Evolutionary conservation across 2,113 vertebrate genomes (phyloP).

Genomic region (Rhadina sibilatrix): DNA sequence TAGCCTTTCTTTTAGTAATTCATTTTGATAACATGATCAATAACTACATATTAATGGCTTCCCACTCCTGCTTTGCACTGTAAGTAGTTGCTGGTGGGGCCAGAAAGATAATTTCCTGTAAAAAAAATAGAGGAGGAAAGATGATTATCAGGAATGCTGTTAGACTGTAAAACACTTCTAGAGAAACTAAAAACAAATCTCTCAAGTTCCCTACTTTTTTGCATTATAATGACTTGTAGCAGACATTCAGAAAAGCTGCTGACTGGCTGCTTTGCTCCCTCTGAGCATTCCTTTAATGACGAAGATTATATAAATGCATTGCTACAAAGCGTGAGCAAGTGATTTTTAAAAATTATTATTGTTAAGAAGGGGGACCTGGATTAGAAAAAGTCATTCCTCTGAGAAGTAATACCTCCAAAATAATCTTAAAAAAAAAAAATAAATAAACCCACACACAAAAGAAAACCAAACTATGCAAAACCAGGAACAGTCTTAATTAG

Average conservation of each 20-base stretch:
- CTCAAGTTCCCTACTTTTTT: neutral
- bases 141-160: neutral
- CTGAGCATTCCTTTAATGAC: neutral
- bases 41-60: neutral
- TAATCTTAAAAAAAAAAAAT: neutral
- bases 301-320: neutral
- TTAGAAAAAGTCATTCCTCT: neutral
- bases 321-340: neutral
- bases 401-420: neutral
- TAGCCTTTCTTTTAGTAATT: neutral
- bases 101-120: neutral
- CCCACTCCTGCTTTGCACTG: neutral
- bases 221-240: neutral
- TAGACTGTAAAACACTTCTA: neutral
- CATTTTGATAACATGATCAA: neutral
- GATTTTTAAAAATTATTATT: neutral
- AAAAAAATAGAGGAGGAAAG: neutral
- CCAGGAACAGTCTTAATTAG: neutral
- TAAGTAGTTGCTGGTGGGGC: neutral
- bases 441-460: neutral
- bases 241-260: neutral
- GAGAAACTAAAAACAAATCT: neutral
- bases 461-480: neutral
- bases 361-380: neutral
- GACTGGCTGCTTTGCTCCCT: neutral